Evolutionary conservation across 2,113 vertebrate genomes (phyloP).

Genomic region (Zosterops hypoxanthus): DNA sequence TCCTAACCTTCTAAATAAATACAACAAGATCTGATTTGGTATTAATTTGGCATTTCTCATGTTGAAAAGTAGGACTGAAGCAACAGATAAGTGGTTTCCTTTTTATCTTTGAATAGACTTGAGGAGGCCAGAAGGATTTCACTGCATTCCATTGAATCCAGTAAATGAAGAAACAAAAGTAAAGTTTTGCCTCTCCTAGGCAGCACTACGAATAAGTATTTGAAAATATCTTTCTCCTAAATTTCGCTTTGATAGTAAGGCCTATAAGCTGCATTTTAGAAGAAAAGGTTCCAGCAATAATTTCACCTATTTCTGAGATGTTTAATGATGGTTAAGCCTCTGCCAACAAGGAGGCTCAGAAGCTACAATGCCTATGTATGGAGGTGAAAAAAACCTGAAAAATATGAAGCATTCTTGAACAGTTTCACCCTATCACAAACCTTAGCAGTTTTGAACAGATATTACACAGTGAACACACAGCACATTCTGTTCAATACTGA

Average conservation of each 20-base stretch:
- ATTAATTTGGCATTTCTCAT: background rate
- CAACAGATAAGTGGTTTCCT: background rate
- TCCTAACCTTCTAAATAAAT: background rate
- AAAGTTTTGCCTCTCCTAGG: slow-evolving; percentile 20
- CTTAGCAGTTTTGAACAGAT: background rate
- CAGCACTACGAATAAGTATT: slow-evolving; percentile 8
- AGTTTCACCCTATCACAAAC: background rate
- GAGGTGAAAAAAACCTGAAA: background rate
- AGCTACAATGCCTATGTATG: background rate
- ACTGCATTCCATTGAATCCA: background rate
- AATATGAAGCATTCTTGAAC: background rate
- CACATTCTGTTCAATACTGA: background rate
- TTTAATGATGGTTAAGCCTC: background rate
- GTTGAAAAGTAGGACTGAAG: background rate
- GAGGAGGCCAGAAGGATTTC: slow-evolving; percentile 52
- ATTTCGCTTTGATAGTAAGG: background rate
- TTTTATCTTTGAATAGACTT: background rate
- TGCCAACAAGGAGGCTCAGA: background rate
- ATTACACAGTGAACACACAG: background rate
- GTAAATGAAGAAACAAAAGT: background rate
- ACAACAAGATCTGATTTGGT: background rate
- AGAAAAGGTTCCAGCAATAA: background rate
- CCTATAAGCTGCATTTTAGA: background rate
- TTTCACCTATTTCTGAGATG: background rate
- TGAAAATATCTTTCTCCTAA: background rate